phyloP scores from a whole-genome alignment of 2,113 vertebrate genomes.

The Myrmecophaga tridactyla region DNA sequence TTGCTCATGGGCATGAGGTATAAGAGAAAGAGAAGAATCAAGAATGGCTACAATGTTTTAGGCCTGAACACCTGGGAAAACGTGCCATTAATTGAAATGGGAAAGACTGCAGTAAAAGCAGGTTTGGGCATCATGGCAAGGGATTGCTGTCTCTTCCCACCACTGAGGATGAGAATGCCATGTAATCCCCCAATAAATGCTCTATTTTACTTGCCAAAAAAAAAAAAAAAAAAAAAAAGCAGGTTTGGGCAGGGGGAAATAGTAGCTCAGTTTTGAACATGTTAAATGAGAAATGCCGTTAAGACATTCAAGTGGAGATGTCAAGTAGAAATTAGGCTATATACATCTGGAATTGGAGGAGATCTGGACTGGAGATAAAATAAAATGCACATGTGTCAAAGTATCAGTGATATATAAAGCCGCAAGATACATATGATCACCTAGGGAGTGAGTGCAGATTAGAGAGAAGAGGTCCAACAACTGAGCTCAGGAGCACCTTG shows the following conservation, averaged over 20 bases:
- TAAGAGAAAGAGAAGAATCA: conserved; percentile 19
- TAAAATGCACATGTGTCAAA: not conserved
- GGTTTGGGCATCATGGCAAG: too few species aligned
- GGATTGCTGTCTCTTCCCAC: too few species aligned
- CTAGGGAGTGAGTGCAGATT: not conserved
- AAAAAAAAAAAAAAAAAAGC: too few species aligned
- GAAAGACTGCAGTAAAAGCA: conserved; percentile 11
- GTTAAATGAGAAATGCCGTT: conserved; percentile 7
- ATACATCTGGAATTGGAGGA: not conserved
- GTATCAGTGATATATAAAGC: not conserved
- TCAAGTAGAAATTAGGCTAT: not conserved
- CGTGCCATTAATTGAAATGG: not conserved
- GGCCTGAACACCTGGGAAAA: not conserved
- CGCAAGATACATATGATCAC: not conserved
- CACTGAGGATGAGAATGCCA: too few species aligned
- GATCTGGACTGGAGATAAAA: not conserved
- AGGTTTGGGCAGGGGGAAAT: not conserved
- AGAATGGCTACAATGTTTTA: not conserved
- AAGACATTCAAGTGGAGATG: conserved; percentile 19
- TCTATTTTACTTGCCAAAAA: too few species aligned
- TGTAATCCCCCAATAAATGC: too few species aligned
- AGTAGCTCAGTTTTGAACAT: conserved; percentile 4
- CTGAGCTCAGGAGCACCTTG: not conserved
- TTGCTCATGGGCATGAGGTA: not conserved
- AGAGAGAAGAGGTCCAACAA: not conserved